phyloP scores from a whole-genome alignment of 2,113 vertebrate species.

The Corydoras sp. region DNA sequence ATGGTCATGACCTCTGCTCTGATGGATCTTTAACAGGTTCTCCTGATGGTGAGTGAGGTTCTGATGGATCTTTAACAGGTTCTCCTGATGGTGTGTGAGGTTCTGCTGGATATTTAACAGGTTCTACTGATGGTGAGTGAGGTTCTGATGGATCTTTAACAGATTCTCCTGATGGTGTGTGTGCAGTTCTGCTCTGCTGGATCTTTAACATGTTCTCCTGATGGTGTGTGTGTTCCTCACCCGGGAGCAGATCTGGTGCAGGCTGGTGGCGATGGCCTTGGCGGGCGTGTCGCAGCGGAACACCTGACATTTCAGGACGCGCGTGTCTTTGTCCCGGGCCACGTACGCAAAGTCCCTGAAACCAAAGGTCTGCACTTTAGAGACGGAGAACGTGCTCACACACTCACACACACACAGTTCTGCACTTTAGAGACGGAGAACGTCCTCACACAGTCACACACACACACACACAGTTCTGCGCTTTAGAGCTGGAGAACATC shows the following conservation, averaged over 20 bases:
- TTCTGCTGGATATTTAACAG: too few relatives aligned
- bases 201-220: too few relatives aligned
- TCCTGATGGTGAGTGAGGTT: too few relatives aligned
- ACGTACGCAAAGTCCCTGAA: constrained; percentile 95
- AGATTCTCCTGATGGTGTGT: too few relatives aligned
- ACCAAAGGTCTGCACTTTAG: not conserved
- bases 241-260: constrained; percentile 98
- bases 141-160: too few relatives aligned
- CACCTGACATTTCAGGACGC: constrained; percentile 98
- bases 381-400: constrained; percentile 4
- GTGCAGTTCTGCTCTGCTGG: too few relatives aligned
- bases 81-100: too few relatives aligned
- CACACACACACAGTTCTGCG: constrained; percentile 2
- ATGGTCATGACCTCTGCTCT: too few relatives aligned
- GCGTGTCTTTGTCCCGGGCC: constrained; percentile 92
- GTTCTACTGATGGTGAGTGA: too few relatives aligned
- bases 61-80: too few relatives aligned
- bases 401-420: constrained; percentile 15
- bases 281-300: constrained; percentile 98
- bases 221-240: too few relatives aligned
- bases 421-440: not conserved
- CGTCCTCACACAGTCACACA: constrained; percentile 14
- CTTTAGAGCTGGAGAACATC: constrained; percentile 4
- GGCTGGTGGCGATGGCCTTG: constrained; percentile 97
- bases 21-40: too few relatives aligned